Conservation (phyloP, 2,797 vertebrate genomes). For the Brotula barbata region DNA sequence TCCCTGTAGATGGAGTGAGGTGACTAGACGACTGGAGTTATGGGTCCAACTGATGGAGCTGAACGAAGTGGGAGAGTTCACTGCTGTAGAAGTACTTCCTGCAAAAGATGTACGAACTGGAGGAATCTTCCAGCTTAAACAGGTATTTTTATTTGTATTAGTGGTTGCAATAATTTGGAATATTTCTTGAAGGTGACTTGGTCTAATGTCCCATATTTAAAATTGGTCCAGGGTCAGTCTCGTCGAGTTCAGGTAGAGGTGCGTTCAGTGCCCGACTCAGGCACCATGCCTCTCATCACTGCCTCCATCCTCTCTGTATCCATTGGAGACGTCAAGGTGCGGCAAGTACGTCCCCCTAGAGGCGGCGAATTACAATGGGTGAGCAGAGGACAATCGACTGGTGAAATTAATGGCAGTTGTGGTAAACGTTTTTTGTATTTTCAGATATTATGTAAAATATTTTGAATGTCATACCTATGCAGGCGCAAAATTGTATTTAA, state of each 20-base stretch:
- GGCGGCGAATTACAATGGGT: slow-evolving; percentile 76
- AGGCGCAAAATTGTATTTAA: too few relatives aligned
- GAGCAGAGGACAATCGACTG: slow-evolving; percentile 10
- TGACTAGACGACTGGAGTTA: slow-evolving; percentile 90
- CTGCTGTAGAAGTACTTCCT: slow-evolving; percentile 87
- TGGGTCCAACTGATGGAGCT: slow-evolving; percentile 95
- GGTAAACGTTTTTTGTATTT: background rate
- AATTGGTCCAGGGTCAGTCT: slow-evolving; percentile 86
- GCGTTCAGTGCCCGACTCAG: slow-evolving; percentile 90
- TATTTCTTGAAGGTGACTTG: background rate
- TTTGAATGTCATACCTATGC: too few relatives aligned
- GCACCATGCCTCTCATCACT: slow-evolving; percentile 91
- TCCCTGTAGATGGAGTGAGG: slow-evolving; percentile 91
- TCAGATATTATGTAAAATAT: too few relatives aligned
- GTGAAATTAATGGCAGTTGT: background rate
- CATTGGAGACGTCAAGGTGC: slow-evolving; percentile 87
- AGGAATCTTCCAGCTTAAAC: slow-evolving; percentile 92
- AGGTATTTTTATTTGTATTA: slow-evolving; percentile 74
- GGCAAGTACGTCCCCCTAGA: slow-evolving; percentile 62
- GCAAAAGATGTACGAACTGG: slow-evolving; percentile 88
- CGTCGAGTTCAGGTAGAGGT: slow-evolving; percentile 89
- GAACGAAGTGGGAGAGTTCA: slow-evolving; percentile 91
- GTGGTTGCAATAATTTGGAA: too few relatives aligned
- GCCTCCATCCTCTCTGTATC: slow-evolving; percentile 88
- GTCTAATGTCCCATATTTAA: background rate